Evolutionary conservation across 2,888 invertebrate species (phyloP).

Genomic region (Trisateles emortualis): DNA sequence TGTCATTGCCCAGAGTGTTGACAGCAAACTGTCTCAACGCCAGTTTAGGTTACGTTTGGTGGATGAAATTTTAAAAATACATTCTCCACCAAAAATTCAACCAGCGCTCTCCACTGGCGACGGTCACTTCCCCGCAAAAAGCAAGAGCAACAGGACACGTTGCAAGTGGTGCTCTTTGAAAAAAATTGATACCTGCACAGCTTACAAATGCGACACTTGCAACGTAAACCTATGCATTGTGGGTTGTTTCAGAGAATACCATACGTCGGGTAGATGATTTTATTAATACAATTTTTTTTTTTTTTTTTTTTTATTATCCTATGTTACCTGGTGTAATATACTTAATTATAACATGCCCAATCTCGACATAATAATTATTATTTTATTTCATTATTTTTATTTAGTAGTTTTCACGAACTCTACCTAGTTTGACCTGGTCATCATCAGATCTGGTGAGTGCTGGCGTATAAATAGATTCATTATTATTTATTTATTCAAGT

Average conservation of each 20-base stretch:
- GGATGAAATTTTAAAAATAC: constrained; percentile 1
- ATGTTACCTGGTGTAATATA: too few relatives aligned
- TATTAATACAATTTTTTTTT: too few relatives aligned
- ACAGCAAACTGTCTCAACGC: neutral
- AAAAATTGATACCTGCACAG: neutral
- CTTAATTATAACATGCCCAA: too few relatives aligned
- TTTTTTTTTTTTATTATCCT: too few relatives aligned
- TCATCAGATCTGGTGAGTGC: too few relatives aligned
- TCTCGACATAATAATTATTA: too few relatives aligned
- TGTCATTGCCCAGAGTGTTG: neutral
- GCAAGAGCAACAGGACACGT: neutral
- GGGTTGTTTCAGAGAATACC: neutral
- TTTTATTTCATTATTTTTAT: too few relatives aligned
- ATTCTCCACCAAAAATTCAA: constrained; percentile 1
- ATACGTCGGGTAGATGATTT: too few relatives aligned
- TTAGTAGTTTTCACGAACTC: too few relatives aligned
- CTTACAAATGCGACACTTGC: neutral
- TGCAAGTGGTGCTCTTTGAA: neutral
- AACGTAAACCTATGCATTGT: neutral
- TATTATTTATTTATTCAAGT: too few relatives aligned
- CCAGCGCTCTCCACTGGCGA: neutral
- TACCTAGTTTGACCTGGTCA: too few relatives aligned
- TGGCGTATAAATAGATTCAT: too few relatives aligned
- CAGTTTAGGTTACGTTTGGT: neutral
- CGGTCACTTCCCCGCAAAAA: neutral